Evolutionary conservation across 2,797 vertebrate species (phyloP).

Genomic region (Spatula versicolor): DNA sequence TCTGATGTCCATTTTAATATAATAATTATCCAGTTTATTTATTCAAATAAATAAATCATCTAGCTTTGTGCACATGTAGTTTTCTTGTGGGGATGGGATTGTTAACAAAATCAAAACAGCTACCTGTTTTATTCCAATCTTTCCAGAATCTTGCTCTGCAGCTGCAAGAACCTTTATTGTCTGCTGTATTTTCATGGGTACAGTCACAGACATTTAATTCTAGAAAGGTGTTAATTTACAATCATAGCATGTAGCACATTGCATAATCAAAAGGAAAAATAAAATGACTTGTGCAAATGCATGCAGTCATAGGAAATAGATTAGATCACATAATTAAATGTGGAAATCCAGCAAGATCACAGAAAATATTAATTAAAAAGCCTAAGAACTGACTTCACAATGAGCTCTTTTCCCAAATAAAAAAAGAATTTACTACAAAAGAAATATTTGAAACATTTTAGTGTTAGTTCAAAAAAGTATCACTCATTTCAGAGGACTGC

Average conservation of each 20-base stretch:
- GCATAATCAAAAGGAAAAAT: background rate
- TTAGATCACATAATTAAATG: constrained; percentile 26
- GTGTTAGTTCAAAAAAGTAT: background rate
- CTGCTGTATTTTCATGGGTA: background rate
- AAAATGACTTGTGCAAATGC: constrained; percentile 3
- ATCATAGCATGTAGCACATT: background rate
- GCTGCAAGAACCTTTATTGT: background rate
- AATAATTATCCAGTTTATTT: background rate
- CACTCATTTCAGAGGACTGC: background rate
- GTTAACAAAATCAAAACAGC: background rate
- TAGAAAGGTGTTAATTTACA: constrained; percentile 40
- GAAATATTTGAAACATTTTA: background rate
- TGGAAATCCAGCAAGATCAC: constrained; percentile 22
- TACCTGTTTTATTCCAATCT: background rate
- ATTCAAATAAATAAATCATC: background rate
- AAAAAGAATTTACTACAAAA: background rate
- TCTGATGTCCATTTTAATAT: background rate
- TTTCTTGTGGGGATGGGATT: background rate
- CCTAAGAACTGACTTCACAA: background rate
- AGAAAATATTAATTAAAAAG: constrained; percentile 10
- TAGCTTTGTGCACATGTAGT: background rate
- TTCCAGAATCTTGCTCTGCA: background rate
- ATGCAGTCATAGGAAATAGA: background rate
- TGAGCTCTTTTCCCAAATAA: background rate
- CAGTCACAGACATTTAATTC: background rate